phyloP scores from a whole-genome alignment of 2,797 vertebrate genomes.

The Oreochromis grahami region DNA sequence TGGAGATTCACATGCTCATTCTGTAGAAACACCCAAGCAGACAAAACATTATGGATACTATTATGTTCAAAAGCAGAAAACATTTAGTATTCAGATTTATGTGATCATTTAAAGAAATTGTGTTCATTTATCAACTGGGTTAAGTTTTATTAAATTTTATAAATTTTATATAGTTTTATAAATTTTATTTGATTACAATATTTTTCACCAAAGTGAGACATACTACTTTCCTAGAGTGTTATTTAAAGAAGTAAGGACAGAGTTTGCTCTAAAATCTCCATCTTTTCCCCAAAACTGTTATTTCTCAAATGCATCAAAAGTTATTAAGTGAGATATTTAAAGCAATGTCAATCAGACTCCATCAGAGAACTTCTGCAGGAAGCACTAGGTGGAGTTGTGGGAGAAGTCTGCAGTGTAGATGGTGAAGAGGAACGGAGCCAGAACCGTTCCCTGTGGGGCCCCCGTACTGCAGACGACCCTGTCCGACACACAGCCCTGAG shows the following conservation, averaged over 20 bases:
- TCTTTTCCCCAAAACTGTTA: neutral
- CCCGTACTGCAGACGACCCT: no score
- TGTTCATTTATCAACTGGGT: neutral
- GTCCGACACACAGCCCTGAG: no score
- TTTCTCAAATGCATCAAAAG: neutral
- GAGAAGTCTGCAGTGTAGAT: no score
- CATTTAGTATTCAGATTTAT: neutral
- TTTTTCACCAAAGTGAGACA: neutral
- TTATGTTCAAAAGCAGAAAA: neutral
- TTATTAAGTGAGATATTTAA: neutral
- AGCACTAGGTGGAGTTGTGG: no score
- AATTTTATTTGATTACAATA: fast-evolving
- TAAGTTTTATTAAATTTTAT: neutral
- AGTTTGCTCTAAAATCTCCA: neutral
- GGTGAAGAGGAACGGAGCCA: no score
- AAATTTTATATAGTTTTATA: neutral
- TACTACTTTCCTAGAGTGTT: neutral
- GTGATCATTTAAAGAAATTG: neutral
- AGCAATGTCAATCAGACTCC: neutral
- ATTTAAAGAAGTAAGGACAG: neutral
- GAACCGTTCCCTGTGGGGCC: no score
- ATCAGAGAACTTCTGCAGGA: no score
- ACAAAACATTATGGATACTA: neutral
- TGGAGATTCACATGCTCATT: slow-evolving; percentile 12
- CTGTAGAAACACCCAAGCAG: neutral